These are phyloP conservation scores for Agriopis marginaria DNA, from an alignment of 2,888 invertebrate species.

Conservation along the genomic window DNA sequence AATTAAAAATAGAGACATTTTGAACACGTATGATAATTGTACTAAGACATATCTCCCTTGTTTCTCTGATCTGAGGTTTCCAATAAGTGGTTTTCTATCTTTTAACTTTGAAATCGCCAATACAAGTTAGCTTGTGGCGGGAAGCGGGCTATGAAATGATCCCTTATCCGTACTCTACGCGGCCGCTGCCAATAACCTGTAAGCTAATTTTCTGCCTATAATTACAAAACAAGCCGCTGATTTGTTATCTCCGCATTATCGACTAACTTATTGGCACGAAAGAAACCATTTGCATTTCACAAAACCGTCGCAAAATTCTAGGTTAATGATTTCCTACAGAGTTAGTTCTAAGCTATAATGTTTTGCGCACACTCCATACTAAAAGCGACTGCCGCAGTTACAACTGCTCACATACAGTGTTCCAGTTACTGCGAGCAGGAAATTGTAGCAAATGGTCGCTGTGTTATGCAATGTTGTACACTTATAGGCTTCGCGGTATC, in stretches of 20 bases:
- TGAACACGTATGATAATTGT: no score
- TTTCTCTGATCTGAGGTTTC: no score
- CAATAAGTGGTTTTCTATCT: no score
- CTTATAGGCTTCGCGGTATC: not conserved
- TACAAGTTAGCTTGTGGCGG: no score
- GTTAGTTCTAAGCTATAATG: conserved; percentile 43
- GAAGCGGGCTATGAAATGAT: no score
- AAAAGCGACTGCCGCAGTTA: conserved; percentile 2
- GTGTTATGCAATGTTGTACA: not conserved
- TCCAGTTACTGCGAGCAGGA: conserved; percentile 30
- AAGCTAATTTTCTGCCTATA: conserved; percentile 10
- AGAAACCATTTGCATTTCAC: conserved; percentile 29
- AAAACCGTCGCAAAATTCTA: conserved; percentile 57
- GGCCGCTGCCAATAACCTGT: not conserved
- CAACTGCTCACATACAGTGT: conserved; percentile 14
- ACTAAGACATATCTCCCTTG: no score
- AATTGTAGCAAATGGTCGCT: not conserved
- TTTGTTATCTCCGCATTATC: conserved; percentile 22
- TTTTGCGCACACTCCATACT: conserved; percentile 22
- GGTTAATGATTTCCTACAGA: conserved; percentile 72
- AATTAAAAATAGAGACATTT: no score
- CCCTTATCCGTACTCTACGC: not conserved
- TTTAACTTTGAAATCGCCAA: no score
- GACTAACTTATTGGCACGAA: conserved; percentile 15
- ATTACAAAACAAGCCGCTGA: conserved; percentile 5